Evolutionary conservation across 2,888 invertebrate genomes (phyloP), one percentile per base, ranked within the genome.

Genomic region (Meta bourneti): DNA sequence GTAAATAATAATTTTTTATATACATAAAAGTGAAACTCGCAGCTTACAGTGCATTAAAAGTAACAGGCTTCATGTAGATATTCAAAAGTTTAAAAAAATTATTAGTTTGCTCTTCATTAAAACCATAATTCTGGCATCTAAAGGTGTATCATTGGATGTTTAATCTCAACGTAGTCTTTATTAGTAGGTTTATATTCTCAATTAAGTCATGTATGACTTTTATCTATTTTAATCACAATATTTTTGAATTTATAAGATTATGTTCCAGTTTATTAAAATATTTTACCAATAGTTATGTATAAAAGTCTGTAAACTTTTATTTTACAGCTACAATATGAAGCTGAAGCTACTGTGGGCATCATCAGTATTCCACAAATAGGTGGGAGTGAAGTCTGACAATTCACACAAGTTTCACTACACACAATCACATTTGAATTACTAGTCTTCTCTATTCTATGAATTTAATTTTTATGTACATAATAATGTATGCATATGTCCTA

Each of bases 321-420:
- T 51, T 80, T 83, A 2, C 79, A 92, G 91, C 61, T 92, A 52
- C 91, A 89, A 48, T 80, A 19, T 19, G 91, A 92, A 81, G 88
- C 91, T 61, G 91, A 92, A 75, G 61, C 89, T 71, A 78, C 89
- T 13, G 89, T 89, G 7, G 83, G 91, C 54, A 77, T 92, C 51
- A 79, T 91, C 83, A 89, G 84, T 89, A 88, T 92, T 84, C 91
- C 91, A 52, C 91, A 92, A 61, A 80, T 92, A 34, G 84, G 91
- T 92, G 84, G 84, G 69, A 89, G 91, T 80, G 91, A 92, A 84
- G 89, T 49, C 20, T 89, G 81, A 92, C 83, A 83, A 79, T 83
- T 82, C 52, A 77, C 72, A 13, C 61, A 61, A 61, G 13, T 61
- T 61, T 61, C 16, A 61, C 16, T 9, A 6, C 9, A 61, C 61